Conservation (phyloP, 2,797 vertebrate species). For the Ctenopoma kingsleyae region DNA sequence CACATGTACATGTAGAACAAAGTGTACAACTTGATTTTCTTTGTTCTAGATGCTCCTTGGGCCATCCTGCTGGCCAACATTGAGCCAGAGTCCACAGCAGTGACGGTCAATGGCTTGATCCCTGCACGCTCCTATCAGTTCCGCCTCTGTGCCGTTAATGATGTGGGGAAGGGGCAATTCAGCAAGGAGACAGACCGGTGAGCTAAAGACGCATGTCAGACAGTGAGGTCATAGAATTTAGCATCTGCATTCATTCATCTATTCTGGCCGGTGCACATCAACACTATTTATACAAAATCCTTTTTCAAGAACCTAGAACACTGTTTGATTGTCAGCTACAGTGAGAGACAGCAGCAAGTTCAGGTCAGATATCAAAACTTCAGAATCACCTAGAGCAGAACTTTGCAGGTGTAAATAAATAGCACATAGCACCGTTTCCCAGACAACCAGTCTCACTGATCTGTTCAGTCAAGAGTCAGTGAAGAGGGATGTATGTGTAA, state of each 20-base stretch:
- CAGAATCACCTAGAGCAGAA: conserved; percentile 1
- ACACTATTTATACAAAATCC: background rate
- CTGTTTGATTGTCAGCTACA: background rate
- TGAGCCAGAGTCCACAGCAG: conserved; percentile 88
- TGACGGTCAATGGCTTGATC: conserved; percentile 91
- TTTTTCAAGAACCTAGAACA: background rate
- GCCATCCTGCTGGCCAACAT: conserved; percentile 91
- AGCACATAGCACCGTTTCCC: conserved; percentile 29
- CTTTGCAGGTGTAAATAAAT: conserved; percentile 8
- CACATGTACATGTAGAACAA: background rate
- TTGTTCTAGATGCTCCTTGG: conserved; percentile 91
- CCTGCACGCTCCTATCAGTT: conserved; percentile 97
- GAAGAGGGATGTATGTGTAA: conserved; percentile 33
- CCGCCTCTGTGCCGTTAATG: conserved; percentile 94
- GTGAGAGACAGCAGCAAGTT: background rate
- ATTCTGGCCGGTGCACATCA: background rate
- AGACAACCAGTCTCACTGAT: conserved; percentile 54
- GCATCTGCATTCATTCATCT: background rate
- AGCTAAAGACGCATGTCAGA: conserved; percentile 55
- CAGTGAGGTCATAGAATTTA: background rate
- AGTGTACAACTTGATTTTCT: conserved; percentile 11
- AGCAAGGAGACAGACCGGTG: conserved; percentile 97
- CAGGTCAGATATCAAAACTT: background rate
- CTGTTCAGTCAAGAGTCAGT: conserved; percentile 46
- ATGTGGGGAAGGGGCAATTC: conserved; percentile 96